phyloP scores from a whole-genome alignment of 2,797 vertebrate genomes.

The Nannoperca australis region DNA sequence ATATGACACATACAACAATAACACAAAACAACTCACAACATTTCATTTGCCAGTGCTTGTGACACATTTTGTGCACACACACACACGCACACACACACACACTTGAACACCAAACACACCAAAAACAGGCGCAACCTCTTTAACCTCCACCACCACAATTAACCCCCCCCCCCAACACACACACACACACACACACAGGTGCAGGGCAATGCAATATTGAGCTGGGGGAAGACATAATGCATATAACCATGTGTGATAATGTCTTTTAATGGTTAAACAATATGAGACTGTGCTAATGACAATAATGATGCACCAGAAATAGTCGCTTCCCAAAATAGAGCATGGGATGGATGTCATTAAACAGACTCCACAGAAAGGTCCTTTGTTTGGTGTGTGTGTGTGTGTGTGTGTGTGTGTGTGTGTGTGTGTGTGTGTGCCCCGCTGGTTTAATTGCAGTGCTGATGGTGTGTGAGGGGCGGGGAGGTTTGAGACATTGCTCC shows the following conservation, averaged over 20 bases:
- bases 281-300: constrained; percentile 68
- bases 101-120: constrained; percentile 32
- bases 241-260: constrained; percentile 51
- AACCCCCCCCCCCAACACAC: constrained; percentile 31
- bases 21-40: neutral
- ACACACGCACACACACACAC: neutral
- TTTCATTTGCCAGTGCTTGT: neutral
- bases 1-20: neutral
- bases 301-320: constrained; percentile 72
- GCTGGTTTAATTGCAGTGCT: constrained; percentile 4
- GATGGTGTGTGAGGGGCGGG: neutral
- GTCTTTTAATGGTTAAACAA: constrained; percentile 65
- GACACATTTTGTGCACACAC: constrained; percentile 10
- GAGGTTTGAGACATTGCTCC: neutral
- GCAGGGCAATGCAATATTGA: constrained; percentile 21
- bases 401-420: constrained; percentile 7
- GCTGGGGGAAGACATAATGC: neutral
- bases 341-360: constrained; percentile 65
- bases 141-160: neutral
- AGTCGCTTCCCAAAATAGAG: constrained; percentile 70
- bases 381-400: constrained; percentile 58
- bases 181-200: constrained; percentile 31
- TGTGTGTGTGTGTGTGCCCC: constrained; percentile 33
- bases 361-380: constrained; percentile 56
- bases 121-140: neutral